Conservation (phyloP, 2,888 invertebrate genomes). For the Athetis lepigone region DNA sequence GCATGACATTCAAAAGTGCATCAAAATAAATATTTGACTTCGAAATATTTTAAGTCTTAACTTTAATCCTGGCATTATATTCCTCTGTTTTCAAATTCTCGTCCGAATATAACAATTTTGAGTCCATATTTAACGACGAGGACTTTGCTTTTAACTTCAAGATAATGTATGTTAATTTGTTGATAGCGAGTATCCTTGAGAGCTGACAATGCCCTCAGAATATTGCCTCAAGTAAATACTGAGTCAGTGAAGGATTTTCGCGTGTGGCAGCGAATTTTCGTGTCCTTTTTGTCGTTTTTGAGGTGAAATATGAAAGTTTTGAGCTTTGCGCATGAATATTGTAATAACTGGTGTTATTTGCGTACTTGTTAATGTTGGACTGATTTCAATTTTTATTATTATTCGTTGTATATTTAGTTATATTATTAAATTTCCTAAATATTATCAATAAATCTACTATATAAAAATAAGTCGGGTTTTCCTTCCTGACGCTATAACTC, state of each 20-base stretch:
- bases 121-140: slow-evolving; percentile 66
- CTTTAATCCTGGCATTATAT: slow-evolving; percentile 8
- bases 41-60: background rate
- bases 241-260: slow-evolving; percentile 55
- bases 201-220: slow-evolving; percentile 45
- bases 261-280: slow-evolving; percentile 43
- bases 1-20: no score
- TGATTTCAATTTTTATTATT: no score
- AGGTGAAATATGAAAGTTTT: slow-evolving; percentile 39
- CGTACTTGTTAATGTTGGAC: no score
- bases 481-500: no score
- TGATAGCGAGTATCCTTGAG: slow-evolving; percentile 67
- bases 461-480: no score
- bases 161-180: slow-evolving; percentile 74
- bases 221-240: slow-evolving; percentile 51
- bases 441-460: no score
- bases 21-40: no score
- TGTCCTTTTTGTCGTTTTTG: slow-evolving; percentile 29
- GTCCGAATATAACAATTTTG: slow-evolving; percentile 22
- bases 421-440: no score
- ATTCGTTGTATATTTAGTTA: no score
- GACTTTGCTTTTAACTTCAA: slow-evolving; percentile 68
- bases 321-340: background rate
- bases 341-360: background rate
- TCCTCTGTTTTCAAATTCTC: slow-evolving; percentile 17